Base-by-base conservation (phyloP, 2,113 vertebrate genomes). In the Perognathus longimembris region DNA sequence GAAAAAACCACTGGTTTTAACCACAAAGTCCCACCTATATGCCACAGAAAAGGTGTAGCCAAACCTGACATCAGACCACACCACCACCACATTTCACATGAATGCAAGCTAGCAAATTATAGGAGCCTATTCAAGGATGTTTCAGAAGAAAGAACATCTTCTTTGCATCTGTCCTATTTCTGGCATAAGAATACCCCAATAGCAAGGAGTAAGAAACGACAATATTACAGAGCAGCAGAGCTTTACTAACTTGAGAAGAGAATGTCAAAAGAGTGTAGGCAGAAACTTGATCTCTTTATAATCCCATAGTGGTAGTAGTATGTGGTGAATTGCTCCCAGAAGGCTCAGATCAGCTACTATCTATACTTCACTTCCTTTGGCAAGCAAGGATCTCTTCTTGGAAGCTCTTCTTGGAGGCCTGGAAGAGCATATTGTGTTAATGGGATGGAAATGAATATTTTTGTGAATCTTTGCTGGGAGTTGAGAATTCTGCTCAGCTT, bases 21-120 rank as follows among this genome's bases (percentile, higher is more conserved):
- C 9, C 5, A 42, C 40, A 50, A 6, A 4, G 50, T 57, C 7
- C 3, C 10, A 64, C 24, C 34, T 54, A 22, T 11, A 81, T 21
- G 42, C 5, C 7, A 34, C 3, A 8, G 38, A 90, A 50, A n/a
- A 45, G 26, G 36, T 3, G n/a, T n/a, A n/a, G n/a, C n/a, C n/a
- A n/a, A n/a, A n/a, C n/a, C n/a, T n/a, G n/a, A 1, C 1, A 0
- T 18, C 30, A 40, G n/a, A 3, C 17, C 30, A 40, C 28, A 59
- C 0, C 7, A 10, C 5, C 5, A 40, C 21, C n/a, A 1, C 36
- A 59, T 2, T 63, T 78, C 50, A 30, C n/a, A 3, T 8, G 21
- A 18, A 42, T 34, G 15, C 82, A 28, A 54, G 12, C 20, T 26
- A 21, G 74, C 22, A 89, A 21, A 70, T 28, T n/a, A 17, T 4